Conservation (phyloP, 2,113 vertebrate species). For the Nanger granti region DNA sequence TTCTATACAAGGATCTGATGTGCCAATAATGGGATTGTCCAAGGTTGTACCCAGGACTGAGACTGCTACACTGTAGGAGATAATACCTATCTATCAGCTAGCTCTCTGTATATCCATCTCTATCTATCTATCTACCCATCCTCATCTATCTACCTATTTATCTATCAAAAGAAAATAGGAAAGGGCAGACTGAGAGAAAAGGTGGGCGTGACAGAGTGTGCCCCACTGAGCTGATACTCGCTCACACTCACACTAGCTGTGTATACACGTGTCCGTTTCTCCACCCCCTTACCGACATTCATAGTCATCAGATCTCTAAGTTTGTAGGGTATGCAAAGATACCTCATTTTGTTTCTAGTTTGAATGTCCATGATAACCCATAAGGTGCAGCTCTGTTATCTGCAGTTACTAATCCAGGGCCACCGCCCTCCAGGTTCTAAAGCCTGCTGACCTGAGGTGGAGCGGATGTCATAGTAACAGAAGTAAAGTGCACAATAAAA, state of each 20-base stretch:
- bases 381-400: not conserved
- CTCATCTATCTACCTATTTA: not conserved
- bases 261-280: fast-evolving
- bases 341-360: not conserved
- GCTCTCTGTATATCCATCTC: not conserved
- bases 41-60: not conserved
- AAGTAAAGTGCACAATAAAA: not conserved
- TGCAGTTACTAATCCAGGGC: not conserved
- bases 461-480: not conserved
- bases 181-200: not conserved
- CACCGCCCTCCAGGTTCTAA: not conserved
- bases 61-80: fast-evolving
- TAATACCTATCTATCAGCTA: fast-evolving
- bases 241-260: not conserved
- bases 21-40: not conserved
- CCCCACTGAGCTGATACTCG: too few species aligned
- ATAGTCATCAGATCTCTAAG: not conserved
- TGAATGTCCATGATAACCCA: not conserved
- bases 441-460: not conserved
- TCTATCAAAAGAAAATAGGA: not conserved
- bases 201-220: too few species aligned
- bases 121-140: too few species aligned
- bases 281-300: too few species aligned
- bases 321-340: not conserved
- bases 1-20: not conserved